Conservation (phyloP, 2,888 invertebrate species). For the Dyspetes luteomarginatus region DNA sequence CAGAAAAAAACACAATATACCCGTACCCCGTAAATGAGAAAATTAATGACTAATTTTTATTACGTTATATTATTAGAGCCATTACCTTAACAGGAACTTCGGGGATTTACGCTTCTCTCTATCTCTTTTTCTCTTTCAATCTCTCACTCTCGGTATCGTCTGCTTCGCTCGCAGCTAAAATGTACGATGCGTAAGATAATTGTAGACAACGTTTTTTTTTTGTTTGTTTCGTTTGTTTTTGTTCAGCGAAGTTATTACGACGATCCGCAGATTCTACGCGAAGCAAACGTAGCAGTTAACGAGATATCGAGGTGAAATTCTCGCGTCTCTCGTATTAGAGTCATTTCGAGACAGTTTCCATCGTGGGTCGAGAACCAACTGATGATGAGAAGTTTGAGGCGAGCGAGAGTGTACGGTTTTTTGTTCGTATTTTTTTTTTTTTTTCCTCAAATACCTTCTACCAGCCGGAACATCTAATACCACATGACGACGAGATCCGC, state of each 20-base stretch:
- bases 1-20: neutral
- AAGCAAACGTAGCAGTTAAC: conserved; percentile 17
- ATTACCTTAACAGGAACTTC: conserved; percentile 80
- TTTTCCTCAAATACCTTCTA: conserved; percentile 67
- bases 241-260: conserved; percentile 44
- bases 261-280: conserved; percentile 29
- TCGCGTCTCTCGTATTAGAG: conserved; percentile 41
- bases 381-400: conserved; percentile 10
- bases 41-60: conserved; percentile 79
- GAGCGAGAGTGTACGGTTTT: conserved; percentile 24
- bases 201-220: conserved; percentile 76
- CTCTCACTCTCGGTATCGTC: conserved; percentile 27
- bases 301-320: neutral
- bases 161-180: conserved; percentile 73
- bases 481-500: conserved; percentile 70
- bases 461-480: conserved; percentile 75
- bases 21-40: conserved; percentile 39
- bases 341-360: conserved; percentile 55
- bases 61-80: conserved; percentile 77
- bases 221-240: no score
- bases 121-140: conserved; percentile 38
- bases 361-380: conserved; percentile 33
- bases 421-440: conserved; percentile 58
- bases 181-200: conserved; percentile 77
- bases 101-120: conserved; percentile 71